A percentile compares a stretch with the other conserved stretches of the same genome.
Conservation (phyloP, 2,113 vertebrate species). For the Myocastor coypus region DNA sequence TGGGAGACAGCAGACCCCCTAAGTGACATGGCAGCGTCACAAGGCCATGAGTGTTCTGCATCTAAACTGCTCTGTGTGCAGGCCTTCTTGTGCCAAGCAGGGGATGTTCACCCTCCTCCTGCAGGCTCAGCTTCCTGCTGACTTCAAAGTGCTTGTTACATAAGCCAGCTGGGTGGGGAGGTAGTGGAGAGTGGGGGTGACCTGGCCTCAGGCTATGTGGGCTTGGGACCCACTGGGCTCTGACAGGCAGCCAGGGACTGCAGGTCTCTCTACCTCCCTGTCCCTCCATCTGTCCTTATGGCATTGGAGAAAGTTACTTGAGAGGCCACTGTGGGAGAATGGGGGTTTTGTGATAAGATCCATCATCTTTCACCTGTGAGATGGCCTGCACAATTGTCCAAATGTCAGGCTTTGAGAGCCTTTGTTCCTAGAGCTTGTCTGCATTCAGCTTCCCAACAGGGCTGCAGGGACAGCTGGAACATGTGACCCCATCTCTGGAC, state of each 20-base stretch:
- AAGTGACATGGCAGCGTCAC: not conserved
- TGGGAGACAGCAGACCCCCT: not conserved
- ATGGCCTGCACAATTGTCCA: not conserved
- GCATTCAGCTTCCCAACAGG: not conserved
- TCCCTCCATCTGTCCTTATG: not conserved
- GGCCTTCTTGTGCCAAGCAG: slow-evolving; percentile 33
- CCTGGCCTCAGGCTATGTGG: not conserved
- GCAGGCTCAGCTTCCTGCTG: slow-evolving; percentile 31
- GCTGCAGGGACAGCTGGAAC: not conserved
- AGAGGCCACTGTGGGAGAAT: not conserved
- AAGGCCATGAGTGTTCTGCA: slow-evolving; percentile 4
- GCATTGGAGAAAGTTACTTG: not conserved
- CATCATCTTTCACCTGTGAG: not conserved
- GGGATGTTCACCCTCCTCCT: not conserved
- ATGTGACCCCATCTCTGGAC: not conserved
- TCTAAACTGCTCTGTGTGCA: not conserved
- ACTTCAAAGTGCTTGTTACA: slow-evolving; percentile 56
- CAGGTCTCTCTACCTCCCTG: not conserved
- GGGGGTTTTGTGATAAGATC: not conserved
- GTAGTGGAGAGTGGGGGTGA: not conserved
- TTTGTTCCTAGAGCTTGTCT: not conserved
- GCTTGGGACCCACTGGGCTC: not conserved
- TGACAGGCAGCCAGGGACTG: not conserved
- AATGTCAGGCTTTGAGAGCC: not conserved
- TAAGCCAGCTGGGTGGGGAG: not conserved